Percentiles rank a stretch among this genome's conserved stretches.
Conservation (phyloP, 1,140 invertebrate species). For the Solenopsis invicta region DNA sequence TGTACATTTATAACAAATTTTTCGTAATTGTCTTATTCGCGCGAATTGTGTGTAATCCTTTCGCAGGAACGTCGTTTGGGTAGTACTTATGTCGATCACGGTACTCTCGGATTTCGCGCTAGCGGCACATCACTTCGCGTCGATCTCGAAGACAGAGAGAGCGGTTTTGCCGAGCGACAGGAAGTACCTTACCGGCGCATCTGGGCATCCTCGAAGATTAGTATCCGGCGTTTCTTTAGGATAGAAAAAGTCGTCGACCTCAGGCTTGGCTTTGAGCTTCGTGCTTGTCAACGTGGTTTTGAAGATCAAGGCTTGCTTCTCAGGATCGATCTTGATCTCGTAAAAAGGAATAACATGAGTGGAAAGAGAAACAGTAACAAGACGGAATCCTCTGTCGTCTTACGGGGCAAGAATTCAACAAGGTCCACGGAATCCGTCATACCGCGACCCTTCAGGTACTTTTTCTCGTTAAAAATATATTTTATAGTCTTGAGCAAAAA, state of each 20-base stretch:
- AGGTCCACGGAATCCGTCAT: slow-evolving; percentile 82
- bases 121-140: slow-evolving; percentile 95
- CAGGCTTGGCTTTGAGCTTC: slow-evolving; percentile 91
- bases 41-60: not conserved
- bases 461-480: slow-evolving; percentile 1
- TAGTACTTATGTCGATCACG: slow-evolving; percentile 93
- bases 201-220: slow-evolving; percentile 94
- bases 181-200: slow-evolving; percentile 97
- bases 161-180: slow-evolving; percentile 96
- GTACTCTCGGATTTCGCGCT: slow-evolving; percentile 95
- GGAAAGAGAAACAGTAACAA: slow-evolving; percentile 69
- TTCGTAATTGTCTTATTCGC: not conserved
- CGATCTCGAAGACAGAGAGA: slow-evolving; percentile 93
- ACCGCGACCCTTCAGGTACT: slow-evolving; percentile 88
- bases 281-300: slow-evolving; percentile 85
- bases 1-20: not conserved
- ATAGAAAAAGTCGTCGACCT: slow-evolving; percentile 89
- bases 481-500: not conserved
- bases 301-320: slow-evolving; percentile 78
- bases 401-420: slow-evolving; percentile 71
- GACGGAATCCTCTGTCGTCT: slow-evolving; percentile 70
- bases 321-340: slow-evolving; percentile 76
- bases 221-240: slow-evolving; percentile 94
- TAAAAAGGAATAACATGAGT: slow-evolving; percentile 63
- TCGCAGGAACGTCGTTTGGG: slow-evolving; percentile 92